These are phyloP conservation scores for Xiphydria camelus DNA, from an alignment of 2,888 invertebrate genomes.

Conservation along the genomic window DNA sequence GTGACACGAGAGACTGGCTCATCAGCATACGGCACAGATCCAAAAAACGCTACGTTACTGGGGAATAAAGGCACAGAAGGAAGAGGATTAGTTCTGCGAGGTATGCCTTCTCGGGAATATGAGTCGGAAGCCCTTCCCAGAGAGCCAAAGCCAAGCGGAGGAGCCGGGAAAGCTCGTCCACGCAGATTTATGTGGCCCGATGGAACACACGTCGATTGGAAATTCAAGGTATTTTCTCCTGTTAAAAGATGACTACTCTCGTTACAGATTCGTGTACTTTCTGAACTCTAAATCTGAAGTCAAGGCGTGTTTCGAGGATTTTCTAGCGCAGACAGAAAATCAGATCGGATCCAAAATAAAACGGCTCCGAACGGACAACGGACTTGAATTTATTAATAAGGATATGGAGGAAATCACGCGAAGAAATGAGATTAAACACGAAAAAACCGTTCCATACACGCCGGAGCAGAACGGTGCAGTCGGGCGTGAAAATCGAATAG, in stretches of 20 bases:
- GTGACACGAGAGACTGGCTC: conserved; percentile 33
- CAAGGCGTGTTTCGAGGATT: conserved; percentile 7
- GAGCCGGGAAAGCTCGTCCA: conserved; percentile 14
- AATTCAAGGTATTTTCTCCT: conserved; percentile 13
- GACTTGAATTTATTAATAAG: conserved; percentile 20
- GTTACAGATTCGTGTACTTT: conserved; percentile 18
- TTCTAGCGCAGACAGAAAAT: conserved; percentile 6
- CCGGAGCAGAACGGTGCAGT: conserved; percentile 27
- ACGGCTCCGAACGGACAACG: conserved; percentile 22
- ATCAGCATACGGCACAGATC: conserved; percentile 28
- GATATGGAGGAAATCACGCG: conserved; percentile 9
- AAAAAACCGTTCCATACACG: conserved; percentile 19
- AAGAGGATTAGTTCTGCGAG: conserved; percentile 23
- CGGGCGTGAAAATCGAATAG: conserved; percentile 40
- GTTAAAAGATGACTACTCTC: conserved; percentile 21
- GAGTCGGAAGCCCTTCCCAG: conserved; percentile 5
- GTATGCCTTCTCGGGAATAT: conserved; percentile 19
- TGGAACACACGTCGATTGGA: conserved; percentile 14
- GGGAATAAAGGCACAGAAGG: conserved; percentile 17
- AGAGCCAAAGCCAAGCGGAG: conserved; percentile 1
- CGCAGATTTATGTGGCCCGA: conserved; percentile 21
- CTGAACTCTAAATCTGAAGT: conserved; percentile 13
- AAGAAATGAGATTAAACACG: conserved; percentile 20
- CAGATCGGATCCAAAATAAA: conserved; percentile 11
- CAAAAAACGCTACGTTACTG: conserved; percentile 19